Evolutionary conservation across 2,888 invertebrate species (phyloP), one percentile per base, ranked within the genome.

Genomic region (Taenaris catops): DNA sequence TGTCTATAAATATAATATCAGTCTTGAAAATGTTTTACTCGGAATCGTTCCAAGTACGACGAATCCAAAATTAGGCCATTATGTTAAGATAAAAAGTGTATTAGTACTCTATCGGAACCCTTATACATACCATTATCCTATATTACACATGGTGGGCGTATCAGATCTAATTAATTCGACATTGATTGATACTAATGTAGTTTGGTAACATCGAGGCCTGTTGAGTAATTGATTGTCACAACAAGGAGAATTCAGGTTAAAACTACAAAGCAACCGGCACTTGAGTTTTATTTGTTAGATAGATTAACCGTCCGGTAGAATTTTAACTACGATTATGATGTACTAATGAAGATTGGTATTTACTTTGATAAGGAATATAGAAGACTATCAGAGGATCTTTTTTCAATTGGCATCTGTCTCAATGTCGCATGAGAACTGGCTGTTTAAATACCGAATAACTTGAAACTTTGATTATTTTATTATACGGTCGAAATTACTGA

Each of bases 91-190:
- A 23, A 18, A 17, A 17, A n/a, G n/a, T n/a, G 18, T 18, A 11
- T 25, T 20, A 37, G 11, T 26, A 37, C 9, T 21, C 17, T 34
- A 37, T 29, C 39, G 26, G 24, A 17, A 8, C 12, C 3, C 38
- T 20, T 24, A 26, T 33, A 31, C 23, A 31, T 34, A 31, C 16
- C 14, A 38, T 28, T 27, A 32, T 37, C 32, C 23, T 35, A 38
- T 27, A 43, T 40, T 28, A 32, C 38, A 25, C 20, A 27, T 16
- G 12, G 79, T 81, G 61, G 80, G 76, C 66, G 80, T 83, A 81
- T 79, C 80, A 67, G 79, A 78, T 84, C 80, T 80, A 83, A 83
- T 83, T 81, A 83, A 79, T 76, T 52, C 65, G 80, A 84, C 84
- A 63, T 75, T 84, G 84, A 84, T 83, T 72, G 83, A 84, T 83